Conservation (phyloP, 2,797 vertebrate genomes). For the Naso thynnoides region DNA sequence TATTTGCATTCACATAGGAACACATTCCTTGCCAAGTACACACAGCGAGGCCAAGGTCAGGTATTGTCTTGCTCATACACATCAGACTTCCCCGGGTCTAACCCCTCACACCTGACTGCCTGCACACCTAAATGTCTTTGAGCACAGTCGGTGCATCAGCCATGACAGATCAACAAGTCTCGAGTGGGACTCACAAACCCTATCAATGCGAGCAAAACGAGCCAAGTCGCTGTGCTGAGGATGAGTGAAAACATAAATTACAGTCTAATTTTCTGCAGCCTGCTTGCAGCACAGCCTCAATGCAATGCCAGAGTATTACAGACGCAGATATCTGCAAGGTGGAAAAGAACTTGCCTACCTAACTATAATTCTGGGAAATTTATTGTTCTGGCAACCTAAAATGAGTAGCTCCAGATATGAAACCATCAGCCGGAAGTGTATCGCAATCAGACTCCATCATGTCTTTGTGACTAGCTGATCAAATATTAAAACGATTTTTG, state of each 20-base stretch:
- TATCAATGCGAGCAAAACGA: constrained; percentile 38
- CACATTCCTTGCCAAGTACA: constrained; percentile 52
- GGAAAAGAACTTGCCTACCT: constrained; percentile 20
- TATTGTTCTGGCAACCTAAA: constrained; percentile 45
- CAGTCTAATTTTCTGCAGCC: constrained; percentile 25
- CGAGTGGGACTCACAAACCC: constrained; percentile 36
- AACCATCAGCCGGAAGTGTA: constrained; percentile 35
- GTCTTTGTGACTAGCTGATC: constrained; percentile 37
- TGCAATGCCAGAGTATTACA: constrained; percentile 34
- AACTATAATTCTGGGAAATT: constrained; percentile 39
- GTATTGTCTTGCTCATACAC: constrained; percentile 74
- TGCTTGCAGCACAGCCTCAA: constrained; percentile 20
- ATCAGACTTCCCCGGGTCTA: constrained; percentile 62
- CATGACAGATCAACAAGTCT: constrained; percentile 66
- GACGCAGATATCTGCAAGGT: constrained; percentile 34
- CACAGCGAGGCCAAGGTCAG: constrained; percentile 75
- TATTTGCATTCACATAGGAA: constrained; percentile 75
- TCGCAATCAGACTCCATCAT: constrained; percentile 35
- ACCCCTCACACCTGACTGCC: constrained; percentile 63
- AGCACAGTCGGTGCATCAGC: constrained; percentile 52
- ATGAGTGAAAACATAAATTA: constrained; percentile 39
- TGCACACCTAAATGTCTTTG: constrained; percentile 65
- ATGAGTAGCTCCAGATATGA: constrained; percentile 44
- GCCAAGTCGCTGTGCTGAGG: constrained; percentile 19
- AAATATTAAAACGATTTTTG: constrained; percentile 52